Base-by-base conservation (phyloP, 2,113 vertebrate genomes). In the Pogona vitticeps region DNA sequence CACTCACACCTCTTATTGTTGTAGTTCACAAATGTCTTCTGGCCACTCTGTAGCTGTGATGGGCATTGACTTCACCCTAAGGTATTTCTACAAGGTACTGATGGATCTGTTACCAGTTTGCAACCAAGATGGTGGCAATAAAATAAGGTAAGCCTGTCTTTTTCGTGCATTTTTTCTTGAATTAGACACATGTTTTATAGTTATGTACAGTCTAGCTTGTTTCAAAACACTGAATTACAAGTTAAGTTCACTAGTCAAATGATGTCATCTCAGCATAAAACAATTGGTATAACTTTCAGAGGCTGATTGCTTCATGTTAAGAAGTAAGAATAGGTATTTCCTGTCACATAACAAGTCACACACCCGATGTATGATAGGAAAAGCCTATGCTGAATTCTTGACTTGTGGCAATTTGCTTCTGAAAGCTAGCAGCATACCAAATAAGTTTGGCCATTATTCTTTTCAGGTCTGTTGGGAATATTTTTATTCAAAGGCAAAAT, bases 71-170 rank as follows among this genome's bases (percentile, higher is more conserved):
- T 99, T 99, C 94, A 99, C 99, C 1, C 97, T 99, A 2, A 95
- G 98, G 14, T 99, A 99, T 94, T 99, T 99, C 96, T 99, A 99
- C 94, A 99, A 99, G 93, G 98, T 99, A 59, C 97, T 99, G 17
- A 97, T 99, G 95, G 98, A 99, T 92, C 95, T 99, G 73, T 91
- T 99, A 78, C 99, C 99, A 59, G 97, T 99, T 79, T 99, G 99
- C 94, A 99, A 99, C 95, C 98, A 99, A 87, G 98, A 99, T 31
- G 98, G 98, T 28, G 99, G 99, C 83, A 98, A 98, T 94, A 99
- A 99, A 96, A 98, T 99, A 91, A 97, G 99, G 99, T 99, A 90
- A 92, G 82, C 26, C 0, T 2, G 12, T 46, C 21, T 21, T 26
- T 58, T 3, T 52, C 46, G 36, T 26, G 56, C 56, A 18, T 1